These are phyloP conservation scores for Crepidodera aurea DNA, from an alignment of 2,888 invertebrate species.

Conservation along the genomic window DNA sequence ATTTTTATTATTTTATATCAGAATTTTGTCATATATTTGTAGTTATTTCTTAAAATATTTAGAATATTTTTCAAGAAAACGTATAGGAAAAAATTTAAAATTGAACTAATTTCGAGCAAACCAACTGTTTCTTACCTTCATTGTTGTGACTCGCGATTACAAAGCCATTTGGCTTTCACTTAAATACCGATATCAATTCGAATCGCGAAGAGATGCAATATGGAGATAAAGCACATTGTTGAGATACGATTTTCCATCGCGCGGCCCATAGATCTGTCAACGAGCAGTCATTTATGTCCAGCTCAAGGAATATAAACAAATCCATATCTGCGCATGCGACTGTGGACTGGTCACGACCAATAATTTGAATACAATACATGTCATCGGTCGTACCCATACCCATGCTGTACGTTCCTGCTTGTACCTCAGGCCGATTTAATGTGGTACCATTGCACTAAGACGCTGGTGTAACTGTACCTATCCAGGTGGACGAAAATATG, in stretches of 20 bases:
- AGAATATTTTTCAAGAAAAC: too few relatives aligned
- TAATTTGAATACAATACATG: constrained; percentile 62
- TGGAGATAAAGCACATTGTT: constrained; percentile 48
- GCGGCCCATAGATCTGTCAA: constrained; percentile 60
- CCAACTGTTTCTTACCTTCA: too few relatives aligned
- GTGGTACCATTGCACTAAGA: constrained; percentile 12
- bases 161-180: too few relatives aligned
- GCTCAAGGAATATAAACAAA: constrained; percentile 58
- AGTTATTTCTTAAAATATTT: too few relatives aligned
- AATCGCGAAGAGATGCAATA: constrained; percentile 44
- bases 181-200: constrained; percentile 36
- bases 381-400: constrained; percentile 43
- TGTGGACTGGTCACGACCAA: constrained; percentile 58
- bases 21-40: too few relatives aligned
- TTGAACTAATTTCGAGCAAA: too few relatives aligned
- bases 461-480: neutral
- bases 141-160: too few relatives aligned
- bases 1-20: too few relatives aligned
- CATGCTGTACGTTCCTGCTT: constrained; percentile 34
- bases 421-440: constrained; percentile 32
- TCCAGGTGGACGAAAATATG: neutral
- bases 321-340: constrained; percentile 60
- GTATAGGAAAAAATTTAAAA: too few relatives aligned
- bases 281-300: constrained; percentile 60
- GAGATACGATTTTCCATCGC: constrained; percentile 54